phyloP scores from a whole-genome alignment of 2,797 vertebrate genomes.

The Onychomys leucogaster region DNA sequence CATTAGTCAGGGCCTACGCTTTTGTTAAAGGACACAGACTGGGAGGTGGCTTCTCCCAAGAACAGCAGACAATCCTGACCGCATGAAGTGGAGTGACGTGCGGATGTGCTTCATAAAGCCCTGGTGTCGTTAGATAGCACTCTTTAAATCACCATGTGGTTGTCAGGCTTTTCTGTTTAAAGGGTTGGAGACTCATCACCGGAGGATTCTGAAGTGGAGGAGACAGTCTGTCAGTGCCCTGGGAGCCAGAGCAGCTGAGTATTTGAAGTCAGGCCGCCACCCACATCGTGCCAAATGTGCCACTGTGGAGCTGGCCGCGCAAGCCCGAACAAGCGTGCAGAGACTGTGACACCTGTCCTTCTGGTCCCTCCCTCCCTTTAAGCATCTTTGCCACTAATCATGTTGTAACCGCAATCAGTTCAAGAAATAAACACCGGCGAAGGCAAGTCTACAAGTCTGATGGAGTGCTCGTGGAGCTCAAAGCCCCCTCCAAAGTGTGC shows the following conservation, averaged over 20 bases:
- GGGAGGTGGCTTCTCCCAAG: neutral
- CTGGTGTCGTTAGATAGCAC: slow-evolving; percentile 46
- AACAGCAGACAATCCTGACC: neutral
- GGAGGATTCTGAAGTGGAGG: slow-evolving; percentile 61
- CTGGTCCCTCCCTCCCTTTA: slow-evolving; percentile 71
- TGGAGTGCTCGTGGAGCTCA: neutral
- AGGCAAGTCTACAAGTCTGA: slow-evolving; percentile 46
- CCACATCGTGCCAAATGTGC: slow-evolving; percentile 82
- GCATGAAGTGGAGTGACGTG: neutral
- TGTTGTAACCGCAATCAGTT: slow-evolving; percentile 79
- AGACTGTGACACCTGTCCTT: slow-evolving; percentile 80
- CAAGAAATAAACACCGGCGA: slow-evolving; percentile 85
- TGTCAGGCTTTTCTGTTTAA: slow-evolving; percentile 70
- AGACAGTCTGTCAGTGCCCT: slow-evolving; percentile 79
- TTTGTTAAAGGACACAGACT: neutral
- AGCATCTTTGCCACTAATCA: slow-evolving; percentile 79
- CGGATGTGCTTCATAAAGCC: slow-evolving; percentile 42
- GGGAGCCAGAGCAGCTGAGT: slow-evolving; percentile 81
- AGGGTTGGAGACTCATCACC: slow-evolving; percentile 60
- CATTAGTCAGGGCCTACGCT: neutral
- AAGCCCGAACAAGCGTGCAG: slow-evolving; percentile 46
- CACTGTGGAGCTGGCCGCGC: slow-evolving; percentile 25
- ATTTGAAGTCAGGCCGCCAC: slow-evolving; percentile 81
- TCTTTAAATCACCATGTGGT: slow-evolving; percentile 68
- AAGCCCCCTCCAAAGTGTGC: slow-evolving; percentile 68